Base-by-base conservation (phyloP, 2,797 vertebrate species). In the Miichthys miiuy region DNA sequence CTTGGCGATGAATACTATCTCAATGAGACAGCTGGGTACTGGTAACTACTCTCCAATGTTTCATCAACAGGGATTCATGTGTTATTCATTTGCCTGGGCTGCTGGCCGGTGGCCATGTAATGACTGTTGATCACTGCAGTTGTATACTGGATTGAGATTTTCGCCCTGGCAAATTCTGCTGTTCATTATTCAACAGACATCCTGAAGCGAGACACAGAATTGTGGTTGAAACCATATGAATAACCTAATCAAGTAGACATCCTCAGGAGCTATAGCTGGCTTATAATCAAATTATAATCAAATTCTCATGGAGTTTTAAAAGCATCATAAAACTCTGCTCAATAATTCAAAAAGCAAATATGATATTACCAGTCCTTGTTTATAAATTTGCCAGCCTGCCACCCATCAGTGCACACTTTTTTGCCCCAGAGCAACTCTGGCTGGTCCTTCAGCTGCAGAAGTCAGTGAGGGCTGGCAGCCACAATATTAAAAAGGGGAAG, bases 341-440 rank as follows among this genome's bases (percentile, higher is more conserved):
- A 96, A 96, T 96, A 94, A 96, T 96, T 95, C 91, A 95, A 88
- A 84, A 75, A 68, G 92, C 79, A 95, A 95, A 95, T 95, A 93
- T 93, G 81, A 93, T 95, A 92, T 93, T 88, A 92, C 86, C 80
- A 87, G 87, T 85, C 87, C 87, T 93, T 94, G 93, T 94, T 96
- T 94, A 95, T 93, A 89, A 95, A 94, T 92, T 77, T 69, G 51
- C 75, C 54, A 30, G 88, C 81, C 86, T 81, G 84, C 89, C 91
- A 88, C 80, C 89, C 89, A 86, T 91, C 90, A 85, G 75, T 80
- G 84, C 66, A 46, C 84, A 74, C 85, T 89, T 91, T 38, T 88
- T 86, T 72, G 88, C 91, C 93, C 91, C 86, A 77, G 80, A 94
- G 92, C 86, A 80, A 76, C 79, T 77, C 55, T 63, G 76, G 54